These are phyloP conservation scores for Channa maculata DNA, from an alignment of 2,113 vertebrate genomes.

Conservation along the genomic window DNA sequence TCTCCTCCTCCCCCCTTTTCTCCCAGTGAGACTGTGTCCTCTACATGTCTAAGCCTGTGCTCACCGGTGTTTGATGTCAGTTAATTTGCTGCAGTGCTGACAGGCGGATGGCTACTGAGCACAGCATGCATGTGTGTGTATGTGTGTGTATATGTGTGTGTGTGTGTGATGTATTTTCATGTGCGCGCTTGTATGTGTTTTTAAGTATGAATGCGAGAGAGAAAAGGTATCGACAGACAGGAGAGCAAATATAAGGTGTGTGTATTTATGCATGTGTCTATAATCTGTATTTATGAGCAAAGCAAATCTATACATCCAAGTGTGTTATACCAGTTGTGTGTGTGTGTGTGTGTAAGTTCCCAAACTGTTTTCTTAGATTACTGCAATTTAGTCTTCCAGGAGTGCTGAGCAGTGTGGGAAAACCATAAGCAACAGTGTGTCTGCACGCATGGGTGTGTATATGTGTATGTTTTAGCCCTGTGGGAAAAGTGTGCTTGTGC, in stretches of 20 bases:
- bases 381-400: conserved; percentile 78
- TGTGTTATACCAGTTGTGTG: conserved; percentile 21
- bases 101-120: conserved; percentile 78
- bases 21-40: conserved; percentile 77
- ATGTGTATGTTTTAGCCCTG: conserved; percentile 69
- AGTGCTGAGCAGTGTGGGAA: conserved; percentile 83
- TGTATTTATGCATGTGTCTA: conserved; percentile 6
- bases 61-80: conserved; percentile 86
- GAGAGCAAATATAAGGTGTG: background rate
- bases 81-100: conserved; percentile 86
- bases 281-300: background rate
- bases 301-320: conserved; percentile 2
- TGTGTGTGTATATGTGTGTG: conserved; percentile 28
- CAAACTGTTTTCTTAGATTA: conserved; percentile 82
- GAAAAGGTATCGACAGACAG: background rate
- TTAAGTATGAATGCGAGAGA: conserved; percentile 19
- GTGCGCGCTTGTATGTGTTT: conserved; percentile 42
- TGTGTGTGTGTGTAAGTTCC: conserved; percentile 61
- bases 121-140: conserved; percentile 56
- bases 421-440: conserved; percentile 64
- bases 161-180: conserved; percentile 37
- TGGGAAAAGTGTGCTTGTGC: conserved; percentile 71
- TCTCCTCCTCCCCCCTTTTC: conserved; percentile 34
- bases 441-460: conserved; percentile 41
- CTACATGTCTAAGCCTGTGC: conserved; percentile 85